Evolutionary conservation across 2,888 invertebrate genomes (phyloP).

Genomic region (Amaurobius ferox): DNA sequence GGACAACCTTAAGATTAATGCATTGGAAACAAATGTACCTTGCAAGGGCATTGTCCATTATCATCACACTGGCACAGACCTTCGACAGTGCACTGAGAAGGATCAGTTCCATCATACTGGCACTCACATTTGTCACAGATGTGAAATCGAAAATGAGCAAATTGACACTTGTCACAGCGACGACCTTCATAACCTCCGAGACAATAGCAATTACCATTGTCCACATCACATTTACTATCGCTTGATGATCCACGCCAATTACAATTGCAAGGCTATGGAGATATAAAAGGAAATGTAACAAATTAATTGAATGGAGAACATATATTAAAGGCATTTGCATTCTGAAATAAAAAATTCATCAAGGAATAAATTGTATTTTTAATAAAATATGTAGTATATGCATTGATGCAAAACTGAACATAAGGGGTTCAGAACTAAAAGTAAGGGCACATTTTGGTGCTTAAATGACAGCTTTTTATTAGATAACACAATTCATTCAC

Average conservation of each 20-base stretch:
- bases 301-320: too few species aligned
- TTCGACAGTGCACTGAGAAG: conserved; percentile 79
- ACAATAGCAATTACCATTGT: conserved; percentile 84
- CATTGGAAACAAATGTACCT: conserved; percentile 81
- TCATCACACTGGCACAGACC: conserved; percentile 84
- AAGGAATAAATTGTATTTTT: too few species aligned
- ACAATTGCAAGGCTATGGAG: conserved; percentile 85
- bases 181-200: conserved; percentile 79
- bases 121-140: conserved; percentile 92
- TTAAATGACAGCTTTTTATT: too few species aligned
- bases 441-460: too few species aligned
- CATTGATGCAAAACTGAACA: too few species aligned
- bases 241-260: conserved; percentile 84
- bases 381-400: too few species aligned
- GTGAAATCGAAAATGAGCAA: conserved; percentile 93
- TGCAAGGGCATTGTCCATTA: conserved; percentile 90
- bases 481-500: too few species aligned
- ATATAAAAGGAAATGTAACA: too few species aligned
- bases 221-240: conserved; percentile 82
- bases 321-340: too few species aligned
- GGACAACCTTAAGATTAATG: too few species aligned
- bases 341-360: too few species aligned
- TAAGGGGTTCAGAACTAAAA: too few species aligned
- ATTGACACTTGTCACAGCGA: conserved; percentile 88
- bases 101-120: conserved; percentile 84